Percentiles rank a stretch among this genome's conserved stretches.
phyloP scores from a whole-genome alignment of 2,113 vertebrate species.

The Smithornis capensis region DNA sequence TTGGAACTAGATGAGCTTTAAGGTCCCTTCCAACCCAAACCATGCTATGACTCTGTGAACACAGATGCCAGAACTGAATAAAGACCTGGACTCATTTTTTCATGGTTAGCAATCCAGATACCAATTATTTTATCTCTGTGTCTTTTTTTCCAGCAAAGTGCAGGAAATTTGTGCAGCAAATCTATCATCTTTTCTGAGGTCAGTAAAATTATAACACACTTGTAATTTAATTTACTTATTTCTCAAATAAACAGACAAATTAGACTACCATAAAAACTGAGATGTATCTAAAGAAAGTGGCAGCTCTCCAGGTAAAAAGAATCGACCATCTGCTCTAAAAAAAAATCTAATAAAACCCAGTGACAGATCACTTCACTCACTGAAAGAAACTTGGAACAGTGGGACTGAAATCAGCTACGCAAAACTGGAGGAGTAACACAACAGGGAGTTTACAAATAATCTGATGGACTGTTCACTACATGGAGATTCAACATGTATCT shows the following conservation, averaged over 20 bases:
- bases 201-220: not conserved
- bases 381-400: constrained; percentile 41
- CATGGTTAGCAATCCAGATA: not conserved
- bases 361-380: constrained; percentile 49
- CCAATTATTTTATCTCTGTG: not conserved
- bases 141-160: not conserved
- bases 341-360: constrained; percentile 37
- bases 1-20: not conserved
- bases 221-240: constrained; percentile 28
- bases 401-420: not conserved
- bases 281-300: constrained; percentile 42
- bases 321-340: constrained; percentile 46
- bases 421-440: not conserved
- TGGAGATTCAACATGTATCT: not conserved
- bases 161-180: not conserved
- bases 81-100: not conserved
- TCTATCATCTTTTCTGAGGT: not conserved
- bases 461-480: not conserved
- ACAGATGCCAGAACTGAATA: not conserved
- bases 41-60: not conserved
- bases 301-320: constrained; percentile 62
- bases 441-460: not conserved
- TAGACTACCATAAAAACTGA: not conserved
- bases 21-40: not conserved
- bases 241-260: constrained; percentile 41